Evolutionary conservation across 64 coral and sea anemone species (phyloP).

Genomic region (Porites australiensis): DNA sequence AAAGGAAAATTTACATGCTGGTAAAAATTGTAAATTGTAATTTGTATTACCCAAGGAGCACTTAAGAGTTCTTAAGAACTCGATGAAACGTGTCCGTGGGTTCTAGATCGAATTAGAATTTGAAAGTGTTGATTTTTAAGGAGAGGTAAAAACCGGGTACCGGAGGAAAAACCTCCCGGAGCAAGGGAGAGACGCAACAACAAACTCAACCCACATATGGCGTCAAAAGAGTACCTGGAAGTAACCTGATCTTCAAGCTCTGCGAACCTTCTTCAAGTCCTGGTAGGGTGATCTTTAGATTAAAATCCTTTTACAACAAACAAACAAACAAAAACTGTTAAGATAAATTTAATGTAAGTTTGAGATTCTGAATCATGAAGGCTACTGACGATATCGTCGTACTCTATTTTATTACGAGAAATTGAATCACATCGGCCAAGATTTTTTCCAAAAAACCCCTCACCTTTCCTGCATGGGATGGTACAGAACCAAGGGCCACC

Average conservation of each 20-base stretch:
- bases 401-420: too few species aligned
- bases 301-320: conserved; percentile 81
- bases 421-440: background rate
- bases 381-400: too few species aligned
- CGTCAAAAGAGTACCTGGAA: conserved; percentile 76
- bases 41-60: too few species aligned
- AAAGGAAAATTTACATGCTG: too few species aligned
- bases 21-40: too few species aligned
- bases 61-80: too few species aligned
- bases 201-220: background rate
- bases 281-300: conserved; percentile 88
- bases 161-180: too few species aligned
- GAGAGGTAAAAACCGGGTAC: too few species aligned
- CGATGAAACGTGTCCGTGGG: too few species aligned
- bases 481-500: conserved; percentile 72
- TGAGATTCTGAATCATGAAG: background rate
- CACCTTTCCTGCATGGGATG: conserved; percentile 97
- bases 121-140: too few species aligned
- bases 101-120: too few species aligned
- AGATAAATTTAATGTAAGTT: background rate
- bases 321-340: background rate
- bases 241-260: conserved; percentile 90
- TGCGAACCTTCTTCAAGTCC: conserved; percentile 92
- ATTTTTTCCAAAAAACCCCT: background rate
- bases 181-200: background rate